phyloP scores from a whole-genome alignment of 2,888 invertebrate species.

The Andrena flavipes region DNA sequence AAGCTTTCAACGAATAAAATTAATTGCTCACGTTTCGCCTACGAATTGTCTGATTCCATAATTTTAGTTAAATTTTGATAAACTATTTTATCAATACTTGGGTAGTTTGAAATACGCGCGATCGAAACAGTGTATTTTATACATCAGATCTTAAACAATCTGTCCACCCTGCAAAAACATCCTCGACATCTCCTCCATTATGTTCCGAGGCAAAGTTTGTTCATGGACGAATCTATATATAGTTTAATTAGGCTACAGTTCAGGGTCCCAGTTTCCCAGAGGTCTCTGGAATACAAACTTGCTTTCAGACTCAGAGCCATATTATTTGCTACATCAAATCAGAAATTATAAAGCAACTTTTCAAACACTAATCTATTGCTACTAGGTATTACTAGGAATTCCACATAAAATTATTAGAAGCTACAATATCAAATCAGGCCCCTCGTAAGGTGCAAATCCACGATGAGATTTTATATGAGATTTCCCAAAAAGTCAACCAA shows the following conservation, averaged over 20 bases:
- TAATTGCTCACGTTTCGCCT: neutral
- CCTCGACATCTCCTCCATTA: neutral
- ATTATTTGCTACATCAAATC: neutral
- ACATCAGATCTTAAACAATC: neutral
- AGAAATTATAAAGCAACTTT: neutral
- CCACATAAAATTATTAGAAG: neutral
- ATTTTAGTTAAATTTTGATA: neutral
- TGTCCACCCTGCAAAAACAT: neutral
- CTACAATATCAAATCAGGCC: too few relatives aligned
- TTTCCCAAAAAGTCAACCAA: too few relatives aligned
- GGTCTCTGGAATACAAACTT: slow-evolving; percentile 17
- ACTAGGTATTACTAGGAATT: too few relatives aligned
- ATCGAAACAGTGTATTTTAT: neutral
- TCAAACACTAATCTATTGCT: neutral
- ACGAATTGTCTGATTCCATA: slow-evolving; percentile 30
- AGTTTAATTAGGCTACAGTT: slow-evolving; percentile 27
- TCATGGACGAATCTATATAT: slow-evolving; percentile 37
- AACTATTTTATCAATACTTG: neutral
- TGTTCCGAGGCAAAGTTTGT: neutral
- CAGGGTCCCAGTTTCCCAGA: neutral
- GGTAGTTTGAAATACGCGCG: neutral
- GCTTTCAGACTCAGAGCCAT: neutral
- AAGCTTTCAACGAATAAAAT: slow-evolving; percentile 34
- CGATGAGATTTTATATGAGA: too few relatives aligned
- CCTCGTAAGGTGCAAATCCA: too few relatives aligned